Conservation (phyloP, 1,140 invertebrate genomes). For the Lycorma delicatula region DNA sequence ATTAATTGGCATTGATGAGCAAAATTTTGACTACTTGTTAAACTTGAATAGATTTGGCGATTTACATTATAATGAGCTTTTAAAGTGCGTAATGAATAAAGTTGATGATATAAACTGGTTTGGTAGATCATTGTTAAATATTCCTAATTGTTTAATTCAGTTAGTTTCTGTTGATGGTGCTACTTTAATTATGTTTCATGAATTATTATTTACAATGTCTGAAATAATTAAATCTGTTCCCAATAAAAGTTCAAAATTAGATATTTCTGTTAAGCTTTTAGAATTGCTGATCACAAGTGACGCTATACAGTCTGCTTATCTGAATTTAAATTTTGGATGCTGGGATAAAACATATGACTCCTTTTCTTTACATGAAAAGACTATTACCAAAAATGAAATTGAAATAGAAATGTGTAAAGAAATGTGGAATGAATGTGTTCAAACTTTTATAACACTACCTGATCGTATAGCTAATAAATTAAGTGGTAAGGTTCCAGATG, state of each 20-base stretch:
- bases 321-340: constrained; percentile 25
- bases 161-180: constrained; percentile 41
- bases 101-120: neutral
- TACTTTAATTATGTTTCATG: constrained; percentile 40
- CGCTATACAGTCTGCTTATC: constrained; percentile 41
- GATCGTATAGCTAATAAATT: constrained; percentile 55
- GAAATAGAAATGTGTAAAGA: constrained; percentile 17
- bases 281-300: constrained; percentile 47
- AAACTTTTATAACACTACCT: constrained; percentile 54
- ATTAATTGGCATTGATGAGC: constrained; percentile 38
- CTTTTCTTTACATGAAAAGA: no score
- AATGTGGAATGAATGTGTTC: constrained; percentile 46
- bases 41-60: constrained; percentile 31
- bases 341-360: neutral
- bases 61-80: constrained; percentile 9
- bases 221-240: constrained; percentile 39
- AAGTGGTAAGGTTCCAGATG: constrained; percentile 42
- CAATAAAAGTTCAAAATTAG: constrained; percentile 12
- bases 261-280: constrained; percentile 39
- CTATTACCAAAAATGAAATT: neutral
- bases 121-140: neutral
- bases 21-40: constrained; percentile 37
- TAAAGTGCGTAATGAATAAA: constrained; percentile 7
- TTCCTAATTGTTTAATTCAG: constrained; percentile 1
- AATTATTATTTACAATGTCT: constrained; percentile 41